A percentile compares a stretch with the other conserved stretches of the same genome.
Conservation (phyloP, 2,797 vertebrate species). For the Falco concolor region DNA sequence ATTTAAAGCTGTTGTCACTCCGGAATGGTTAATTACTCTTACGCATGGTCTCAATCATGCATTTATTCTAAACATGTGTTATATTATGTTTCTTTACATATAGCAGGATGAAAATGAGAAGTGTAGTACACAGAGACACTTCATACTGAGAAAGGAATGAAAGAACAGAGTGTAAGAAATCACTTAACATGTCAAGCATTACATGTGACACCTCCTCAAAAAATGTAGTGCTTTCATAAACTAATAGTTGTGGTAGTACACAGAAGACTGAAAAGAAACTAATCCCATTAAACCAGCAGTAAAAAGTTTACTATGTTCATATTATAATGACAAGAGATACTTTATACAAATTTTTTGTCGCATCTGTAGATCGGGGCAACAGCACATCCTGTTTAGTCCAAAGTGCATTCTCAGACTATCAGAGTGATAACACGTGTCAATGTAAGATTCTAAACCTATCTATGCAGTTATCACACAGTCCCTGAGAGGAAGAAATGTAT, state of each 20-base stretch:
- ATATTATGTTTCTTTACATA: not conserved
- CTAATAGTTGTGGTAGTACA: not conserved
- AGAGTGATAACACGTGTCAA: not conserved
- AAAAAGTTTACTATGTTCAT: not conserved
- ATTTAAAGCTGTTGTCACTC: not conserved
- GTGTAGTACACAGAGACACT: not conserved
- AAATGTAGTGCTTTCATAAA: not conserved
- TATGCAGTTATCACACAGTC: not conserved
- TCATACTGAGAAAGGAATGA: not conserved
- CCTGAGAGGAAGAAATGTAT: not conserved
- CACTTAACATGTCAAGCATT: not conserved
- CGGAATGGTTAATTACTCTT: not conserved
- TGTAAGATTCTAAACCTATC: not conserved
- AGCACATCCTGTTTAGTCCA: not conserved
- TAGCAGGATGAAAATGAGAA: not conserved
- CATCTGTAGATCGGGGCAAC: not conserved
- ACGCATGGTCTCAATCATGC: not conserved
- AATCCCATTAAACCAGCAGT: not conserved
- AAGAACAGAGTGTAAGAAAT: not conserved
- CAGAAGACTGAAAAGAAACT: not conserved
- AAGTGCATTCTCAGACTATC: not conserved
- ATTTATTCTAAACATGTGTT: not conserved
- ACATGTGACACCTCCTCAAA: not conserved
- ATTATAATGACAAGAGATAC: not conserved
- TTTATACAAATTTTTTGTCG: not conserved